phyloP scores from a whole-genome alignment of 2,888 invertebrate species.

The Macropis europaea region DNA sequence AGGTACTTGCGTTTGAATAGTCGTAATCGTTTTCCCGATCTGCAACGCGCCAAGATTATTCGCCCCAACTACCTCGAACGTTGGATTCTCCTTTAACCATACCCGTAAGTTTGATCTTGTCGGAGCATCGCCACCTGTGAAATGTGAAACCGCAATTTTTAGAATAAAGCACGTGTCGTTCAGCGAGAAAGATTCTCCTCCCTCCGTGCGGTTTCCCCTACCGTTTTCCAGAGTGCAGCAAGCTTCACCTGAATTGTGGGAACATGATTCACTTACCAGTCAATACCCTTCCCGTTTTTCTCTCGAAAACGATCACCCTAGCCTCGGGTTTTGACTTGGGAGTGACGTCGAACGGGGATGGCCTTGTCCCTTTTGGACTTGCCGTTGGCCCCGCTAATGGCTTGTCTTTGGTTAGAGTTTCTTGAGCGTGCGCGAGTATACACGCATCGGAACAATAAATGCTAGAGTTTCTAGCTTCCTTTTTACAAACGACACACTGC shows the following conservation, averaged over 20 bases:
- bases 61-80: slow-evolving; percentile 90
- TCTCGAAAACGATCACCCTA: slow-evolving; percentile 90
- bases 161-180: too few species aligned
- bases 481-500: slow-evolving; percentile 89
- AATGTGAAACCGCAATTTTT: background rate
- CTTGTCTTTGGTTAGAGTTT: slow-evolving; percentile 78
- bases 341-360: slow-evolving; percentile 54
- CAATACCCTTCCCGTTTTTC: slow-evolving; percentile 86
- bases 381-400: slow-evolving; percentile 48
- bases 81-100: slow-evolving; percentile 93
- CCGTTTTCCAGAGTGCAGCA: background rate
- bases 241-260: background rate
- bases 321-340: slow-evolving; percentile 66
- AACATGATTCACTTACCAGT: slow-evolving; percentile 74
- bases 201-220: too few species aligned
- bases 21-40: slow-evolving; percentile 70
- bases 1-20: slow-evolving; percentile 66
- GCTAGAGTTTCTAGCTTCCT: slow-evolving; percentile 88
- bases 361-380: slow-evolving; percentile 68
- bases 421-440: slow-evolving; percentile 91
- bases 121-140: slow-evolving; percentile 89
- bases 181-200: too few species aligned
- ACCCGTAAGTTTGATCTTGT: slow-evolving; percentile 88
- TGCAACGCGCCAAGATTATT: slow-evolving; percentile 71
- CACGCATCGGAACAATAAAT: slow-evolving; percentile 95